Evolutionary conservation across 1,140 invertebrate species (phyloP).

Genomic region (Apis mellifera): DNA sequence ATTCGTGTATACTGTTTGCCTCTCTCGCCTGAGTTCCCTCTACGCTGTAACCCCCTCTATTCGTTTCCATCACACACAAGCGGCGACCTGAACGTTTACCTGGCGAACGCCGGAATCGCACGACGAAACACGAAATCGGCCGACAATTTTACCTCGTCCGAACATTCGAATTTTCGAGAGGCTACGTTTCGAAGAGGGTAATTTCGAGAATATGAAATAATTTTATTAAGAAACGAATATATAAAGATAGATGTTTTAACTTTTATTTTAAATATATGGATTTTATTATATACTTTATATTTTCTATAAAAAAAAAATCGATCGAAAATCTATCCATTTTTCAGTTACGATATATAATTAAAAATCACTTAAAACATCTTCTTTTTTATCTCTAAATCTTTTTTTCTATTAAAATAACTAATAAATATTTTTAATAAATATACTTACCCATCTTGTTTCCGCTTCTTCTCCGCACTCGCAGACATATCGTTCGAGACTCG

Average conservation of each 20-base stretch:
- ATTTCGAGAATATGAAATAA: background rate
- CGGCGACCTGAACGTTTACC: slow-evolving; percentile 75
- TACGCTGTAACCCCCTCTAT: background rate
- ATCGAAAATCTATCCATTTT: background rate
- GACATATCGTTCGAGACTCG: slow-evolving; percentile 95
- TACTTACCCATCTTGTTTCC: slow-evolving; percentile 93
- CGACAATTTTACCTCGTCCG: slow-evolving; percentile 49
- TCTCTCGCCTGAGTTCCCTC: slow-evolving; percentile 48
- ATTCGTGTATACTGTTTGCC: slow-evolving; percentile 45
- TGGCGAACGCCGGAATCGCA: slow-evolving; percentile 69
- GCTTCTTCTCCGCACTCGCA: slow-evolving; percentile 93
- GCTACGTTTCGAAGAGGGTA: background rate
- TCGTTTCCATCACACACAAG: slow-evolving; percentile 54
- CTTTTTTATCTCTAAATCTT: background rate
- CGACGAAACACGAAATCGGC: slow-evolving; percentile 56
- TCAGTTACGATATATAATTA: background rate
- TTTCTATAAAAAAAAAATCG: background rate
- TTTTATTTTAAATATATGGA: too few species aligned
- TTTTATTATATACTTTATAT: too few species aligned
- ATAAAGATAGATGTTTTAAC: background rate
- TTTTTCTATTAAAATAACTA: background rate
- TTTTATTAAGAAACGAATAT: background rate
- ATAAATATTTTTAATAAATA: background rate
- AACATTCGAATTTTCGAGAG: slow-evolving; percentile 39
- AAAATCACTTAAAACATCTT: background rate